Conservation (phyloP, 1,140 invertebrate species). For the Anastrepha ludens region DNA sequence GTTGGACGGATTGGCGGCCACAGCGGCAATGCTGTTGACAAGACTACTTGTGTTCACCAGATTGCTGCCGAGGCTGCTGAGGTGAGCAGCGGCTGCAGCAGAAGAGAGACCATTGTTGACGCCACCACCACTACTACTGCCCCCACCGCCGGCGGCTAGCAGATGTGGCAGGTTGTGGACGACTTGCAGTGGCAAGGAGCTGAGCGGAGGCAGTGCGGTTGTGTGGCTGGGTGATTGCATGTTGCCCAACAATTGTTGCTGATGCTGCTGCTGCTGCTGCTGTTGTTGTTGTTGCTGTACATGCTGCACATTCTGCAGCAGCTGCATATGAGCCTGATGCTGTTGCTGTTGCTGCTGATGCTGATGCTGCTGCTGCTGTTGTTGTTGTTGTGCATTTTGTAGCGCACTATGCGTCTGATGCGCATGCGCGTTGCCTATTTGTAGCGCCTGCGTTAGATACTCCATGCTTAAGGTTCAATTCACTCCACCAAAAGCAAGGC, state of each 20-base stretch:
- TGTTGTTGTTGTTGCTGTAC: slow-evolving; percentile 65
- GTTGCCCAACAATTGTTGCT: slow-evolving; percentile 59
- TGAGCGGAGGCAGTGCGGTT: slow-evolving; percentile 68
- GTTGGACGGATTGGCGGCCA: not conserved
- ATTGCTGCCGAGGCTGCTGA: slow-evolving; percentile 37
- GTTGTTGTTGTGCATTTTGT: slow-evolving; percentile 56
- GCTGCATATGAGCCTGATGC: slow-evolving; percentile 60
- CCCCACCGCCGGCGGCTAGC: slow-evolving; percentile 57
- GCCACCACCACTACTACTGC: slow-evolving; percentile 52
- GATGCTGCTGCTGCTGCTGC: slow-evolving; percentile 56
- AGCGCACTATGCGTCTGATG: slow-evolving; percentile 63
- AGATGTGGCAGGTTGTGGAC: slow-evolving; percentile 72
- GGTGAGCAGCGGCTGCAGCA: not conserved
- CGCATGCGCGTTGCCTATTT: slow-evolving; percentile 61
- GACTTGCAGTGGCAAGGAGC: slow-evolving; percentile 70
- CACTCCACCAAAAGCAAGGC: not conserved
- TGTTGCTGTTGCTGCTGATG: slow-evolving; percentile 65
- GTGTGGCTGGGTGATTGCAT: slow-evolving; percentile 61
- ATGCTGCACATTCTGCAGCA: slow-evolving; percentile 61
- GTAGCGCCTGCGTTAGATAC: slow-evolving; percentile 75
- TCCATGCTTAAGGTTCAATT: slow-evolving; percentile 72
- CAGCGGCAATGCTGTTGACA: slow-evolving; percentile 40
- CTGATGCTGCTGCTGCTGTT: slow-evolving; percentile 59
- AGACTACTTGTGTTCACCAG: slow-evolving; percentile 28
- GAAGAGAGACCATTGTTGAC: not conserved